A percentile compares a stretch with the other conserved stretches of the same genome.
phyloP scores from a whole-genome alignment of 2,113 vertebrate species.

The Bos indicus region DNA sequence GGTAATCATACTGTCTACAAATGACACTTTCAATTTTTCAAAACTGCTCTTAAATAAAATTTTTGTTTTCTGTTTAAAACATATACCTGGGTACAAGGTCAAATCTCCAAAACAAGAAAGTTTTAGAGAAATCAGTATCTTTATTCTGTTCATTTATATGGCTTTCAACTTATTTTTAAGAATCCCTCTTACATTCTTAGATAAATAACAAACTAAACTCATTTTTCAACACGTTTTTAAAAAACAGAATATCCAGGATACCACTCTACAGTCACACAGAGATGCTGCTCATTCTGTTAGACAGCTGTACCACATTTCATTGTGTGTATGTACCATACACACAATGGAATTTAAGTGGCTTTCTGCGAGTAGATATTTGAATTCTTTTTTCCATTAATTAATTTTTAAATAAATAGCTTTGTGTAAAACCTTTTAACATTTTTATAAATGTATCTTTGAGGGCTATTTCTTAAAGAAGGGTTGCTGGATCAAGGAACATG shows the following conservation, averaged over 20 bases:
- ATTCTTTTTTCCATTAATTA: neutral
- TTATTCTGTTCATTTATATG: neutral
- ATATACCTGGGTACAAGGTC: neutral
- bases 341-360: neutral
- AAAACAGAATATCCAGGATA: neutral
- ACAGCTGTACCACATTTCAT: neutral
- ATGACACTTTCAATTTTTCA: neutral
- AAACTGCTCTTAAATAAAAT: neutral
- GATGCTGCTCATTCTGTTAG: neutral
- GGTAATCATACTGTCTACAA: neutral
- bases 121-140: neutral
- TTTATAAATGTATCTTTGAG: neutral
- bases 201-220: neutral
- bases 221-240: neutral
- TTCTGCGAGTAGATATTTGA: neutral
- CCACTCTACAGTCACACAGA: neutral
- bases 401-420: neutral
- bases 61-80: slow-evolving; percentile 12
- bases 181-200: neutral
- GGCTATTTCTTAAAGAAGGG: neutral
- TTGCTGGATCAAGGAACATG: neutral
- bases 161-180: neutral
- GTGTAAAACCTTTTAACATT: neutral
- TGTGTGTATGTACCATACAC: neutral
- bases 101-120: neutral